Conservation (phyloP, 2,888 invertebrate species). For the Catocala sponsa region DNA sequence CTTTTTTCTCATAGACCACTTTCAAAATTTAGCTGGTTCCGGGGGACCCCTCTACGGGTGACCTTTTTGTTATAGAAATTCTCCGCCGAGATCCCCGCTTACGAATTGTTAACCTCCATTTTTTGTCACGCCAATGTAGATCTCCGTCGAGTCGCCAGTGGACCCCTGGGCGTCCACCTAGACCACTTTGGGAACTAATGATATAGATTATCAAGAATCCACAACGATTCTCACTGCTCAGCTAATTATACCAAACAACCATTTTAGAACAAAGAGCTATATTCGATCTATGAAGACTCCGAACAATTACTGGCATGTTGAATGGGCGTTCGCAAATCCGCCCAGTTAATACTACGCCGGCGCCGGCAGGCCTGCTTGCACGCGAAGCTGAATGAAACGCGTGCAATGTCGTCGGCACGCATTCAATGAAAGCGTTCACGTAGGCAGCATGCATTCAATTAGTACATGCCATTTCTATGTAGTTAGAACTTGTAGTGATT, state of each 20-base stretch:
- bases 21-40: no score
- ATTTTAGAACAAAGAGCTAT: neutral
- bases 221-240: no score
- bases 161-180: no score
- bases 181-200: no score
- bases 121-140: no score
- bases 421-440: conserved; percentile 10
- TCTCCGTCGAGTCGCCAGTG: no score
- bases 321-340: conserved; percentile 5
- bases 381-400: conserved; percentile 29
- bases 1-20: no score
- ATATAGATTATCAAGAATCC: no score
- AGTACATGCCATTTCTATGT: neutral
- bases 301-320: neutral
- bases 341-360: neutral
- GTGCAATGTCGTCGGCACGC: conserved; percentile 16
- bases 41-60: no score
- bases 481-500: neutral
- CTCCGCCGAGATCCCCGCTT: no score
- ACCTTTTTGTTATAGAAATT: no score
- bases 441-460: conserved; percentile 6
- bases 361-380: conserved; percentile 1
- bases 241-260: neutral
- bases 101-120: no score
- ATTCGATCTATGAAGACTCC: neutral